These are phyloP conservation scores for Herminia tarsipennalis DNA, from an alignment of 2,888 invertebrate genomes.

Conservation along the genomic window DNA sequence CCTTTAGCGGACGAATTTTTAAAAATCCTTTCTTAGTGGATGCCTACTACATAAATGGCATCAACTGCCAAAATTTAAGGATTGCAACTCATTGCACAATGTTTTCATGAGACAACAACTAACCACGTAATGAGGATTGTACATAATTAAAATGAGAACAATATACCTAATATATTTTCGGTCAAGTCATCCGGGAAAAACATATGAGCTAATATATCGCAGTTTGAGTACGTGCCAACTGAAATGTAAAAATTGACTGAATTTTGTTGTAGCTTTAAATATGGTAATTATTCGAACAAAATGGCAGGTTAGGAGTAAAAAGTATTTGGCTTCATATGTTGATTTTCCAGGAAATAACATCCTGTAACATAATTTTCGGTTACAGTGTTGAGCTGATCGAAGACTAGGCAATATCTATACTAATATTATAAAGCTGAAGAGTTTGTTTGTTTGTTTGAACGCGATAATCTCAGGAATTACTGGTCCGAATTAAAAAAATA, in stretches of 20 bases:
- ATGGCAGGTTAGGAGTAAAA: not conserved
- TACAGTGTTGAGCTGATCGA: too few relatives aligned
- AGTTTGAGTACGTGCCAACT: constrained; percentile 31
- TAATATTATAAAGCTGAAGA: too few relatives aligned
- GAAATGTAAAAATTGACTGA: constrained; percentile 21
- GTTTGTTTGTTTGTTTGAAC: too few relatives aligned
- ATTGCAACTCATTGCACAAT: constrained; percentile 11
- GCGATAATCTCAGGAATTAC: too few relatives aligned
- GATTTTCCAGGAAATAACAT: not conserved
- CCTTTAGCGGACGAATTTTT: too few relatives aligned
- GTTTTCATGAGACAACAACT: not conserved
- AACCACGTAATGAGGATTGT: constrained; percentile 6
- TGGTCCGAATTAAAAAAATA: too few relatives aligned
- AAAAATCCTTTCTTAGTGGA: too few relatives aligned
- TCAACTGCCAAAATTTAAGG: too few relatives aligned
- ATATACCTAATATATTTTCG: constrained; percentile 11
- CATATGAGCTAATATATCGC: constrained; percentile 19
- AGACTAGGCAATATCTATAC: too few relatives aligned
- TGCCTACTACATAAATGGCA: too few relatives aligned
- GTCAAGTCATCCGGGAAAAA: constrained; percentile 23
- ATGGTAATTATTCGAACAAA: not conserved
- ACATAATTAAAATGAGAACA: too few relatives aligned
- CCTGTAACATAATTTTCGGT: not conserved
- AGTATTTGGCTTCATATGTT: not conserved
- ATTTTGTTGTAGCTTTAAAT: not conserved